Percentiles rank a stretch among this genome's conserved stretches.
phyloP scores from a whole-genome alignment of 1,140 invertebrate species.

The Drosophila gunungcola region DNA sequence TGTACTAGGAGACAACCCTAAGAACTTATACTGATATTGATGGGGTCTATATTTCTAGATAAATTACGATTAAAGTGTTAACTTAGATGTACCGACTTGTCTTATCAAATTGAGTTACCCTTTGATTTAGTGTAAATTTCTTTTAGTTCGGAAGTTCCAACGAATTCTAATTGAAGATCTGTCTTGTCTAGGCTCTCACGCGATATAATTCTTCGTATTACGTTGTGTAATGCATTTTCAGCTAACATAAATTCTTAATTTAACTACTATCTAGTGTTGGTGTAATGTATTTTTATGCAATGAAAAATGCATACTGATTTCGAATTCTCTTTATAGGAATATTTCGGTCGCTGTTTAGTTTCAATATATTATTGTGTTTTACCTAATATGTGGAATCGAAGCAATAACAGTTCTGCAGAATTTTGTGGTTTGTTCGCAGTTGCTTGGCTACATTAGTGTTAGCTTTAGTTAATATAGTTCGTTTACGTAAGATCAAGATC shows the following conservation, averaged over 20 bases:
- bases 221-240: slow-evolving; percentile 47
- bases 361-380: background rate
- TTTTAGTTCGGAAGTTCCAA: slow-evolving; percentile 43
- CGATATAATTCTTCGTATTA: slow-evolving; percentile 26
- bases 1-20: slow-evolving; percentile 54
- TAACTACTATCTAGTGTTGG: slow-evolving; percentile 51
- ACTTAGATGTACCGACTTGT: slow-evolving; percentile 61
- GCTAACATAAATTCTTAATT: slow-evolving; percentile 36
- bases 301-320: slow-evolving; percentile 58
- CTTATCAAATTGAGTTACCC: slow-evolving; percentile 51
- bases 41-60: slow-evolving; percentile 34
- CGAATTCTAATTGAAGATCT: slow-evolving; percentile 23
- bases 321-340: slow-evolving; percentile 59
- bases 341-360: slow-evolving; percentile 28
- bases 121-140: slow-evolving; percentile 19
- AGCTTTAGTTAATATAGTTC: slow-evolving; percentile 40
- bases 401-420: slow-evolving; percentile 39
- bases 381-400: slow-evolving; percentile 22
- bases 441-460: slow-evolving; percentile 60
- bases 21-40: slow-evolving; percentile 35
- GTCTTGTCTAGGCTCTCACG: slow-evolving; percentile 30
- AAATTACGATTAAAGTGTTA: slow-evolving; percentile 36
- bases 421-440: slow-evolving; percentile 61
- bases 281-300: slow-evolving; percentile 46
- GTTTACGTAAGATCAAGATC: slow-evolving; percentile 78